Evolutionary conservation across 2,797 vertebrate genomes (phyloP).

Genomic region (Propithecus perrieri): DNA sequence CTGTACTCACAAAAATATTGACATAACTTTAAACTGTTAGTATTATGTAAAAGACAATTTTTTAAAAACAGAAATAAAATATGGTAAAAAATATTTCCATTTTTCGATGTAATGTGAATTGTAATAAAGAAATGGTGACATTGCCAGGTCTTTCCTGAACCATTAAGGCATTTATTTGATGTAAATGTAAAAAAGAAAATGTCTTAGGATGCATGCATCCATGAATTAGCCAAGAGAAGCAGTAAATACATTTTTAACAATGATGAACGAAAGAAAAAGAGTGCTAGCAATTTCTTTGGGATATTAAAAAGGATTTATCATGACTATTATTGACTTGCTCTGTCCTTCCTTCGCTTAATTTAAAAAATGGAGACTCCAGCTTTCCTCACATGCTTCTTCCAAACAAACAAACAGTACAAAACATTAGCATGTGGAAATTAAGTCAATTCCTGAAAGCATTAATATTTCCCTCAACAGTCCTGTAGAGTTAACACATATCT

Average conservation of each 20-base stretch:
- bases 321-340: background rate
- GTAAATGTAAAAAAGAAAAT: conserved; percentile 10
- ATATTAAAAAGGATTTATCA: conserved; percentile 39
- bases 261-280: background rate
- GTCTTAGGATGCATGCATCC: background rate
- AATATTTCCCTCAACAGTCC: conserved; percentile 26
- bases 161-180: background rate
- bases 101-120: background rate
- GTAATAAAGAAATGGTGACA: conserved; percentile 13
- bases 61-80: background rate
- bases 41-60: background rate
- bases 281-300: background rate
- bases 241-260: conserved; percentile 42
- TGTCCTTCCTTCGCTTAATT: background rate
- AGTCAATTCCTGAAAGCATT: conserved; percentile 32
- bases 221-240: background rate
- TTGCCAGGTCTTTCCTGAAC: background rate
- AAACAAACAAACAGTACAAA: background rate
- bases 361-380: background rate
- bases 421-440: background rate
- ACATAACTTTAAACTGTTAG: conserved; percentile 13
- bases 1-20: conserved; percentile 34
- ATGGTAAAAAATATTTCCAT: background rate
- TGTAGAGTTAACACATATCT: background rate
- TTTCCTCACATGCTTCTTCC: conserved; percentile 12